Percentiles rank a stretch among this genome's conserved stretches.
phyloP scores from a whole-genome alignment of 2,888 invertebrate species.

The Melangyna quadrimaculata region DNA sequence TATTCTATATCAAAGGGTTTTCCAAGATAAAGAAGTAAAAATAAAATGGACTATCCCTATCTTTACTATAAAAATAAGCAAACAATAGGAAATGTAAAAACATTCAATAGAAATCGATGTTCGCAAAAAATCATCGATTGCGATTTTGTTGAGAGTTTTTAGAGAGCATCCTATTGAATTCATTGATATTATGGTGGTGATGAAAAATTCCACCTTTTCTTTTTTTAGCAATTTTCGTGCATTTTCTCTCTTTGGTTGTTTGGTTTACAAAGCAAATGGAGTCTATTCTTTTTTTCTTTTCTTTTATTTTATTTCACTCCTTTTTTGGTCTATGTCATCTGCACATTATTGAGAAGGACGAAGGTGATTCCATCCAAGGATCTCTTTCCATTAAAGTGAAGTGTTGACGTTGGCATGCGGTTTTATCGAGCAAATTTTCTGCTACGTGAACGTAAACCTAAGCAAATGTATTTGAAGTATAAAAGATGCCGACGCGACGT shows the following conservation, averaged over 20 bases:
- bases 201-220: conserved; percentile 8
- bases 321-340: conserved; percentile 30
- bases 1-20: neutral
- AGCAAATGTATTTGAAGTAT: conserved; percentile 18
- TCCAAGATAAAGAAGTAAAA: neutral
- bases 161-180: conserved; percentile 23
- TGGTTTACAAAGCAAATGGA: conserved; percentile 39
- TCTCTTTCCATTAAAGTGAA: conserved; percentile 28
- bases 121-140: conserved; percentile 31
- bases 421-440: conserved; percentile 42
- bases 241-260: conserved; percentile 19
- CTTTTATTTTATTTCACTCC: neutral
- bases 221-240: neutral
- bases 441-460: conserved; percentile 2
- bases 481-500: neutral
- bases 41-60: neutral
- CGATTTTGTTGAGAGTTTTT: conserved; percentile 27
- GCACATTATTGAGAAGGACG: conserved; percentile 8
- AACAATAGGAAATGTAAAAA: neutral
- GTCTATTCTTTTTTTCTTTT: neutral
- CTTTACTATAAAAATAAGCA: neutral
- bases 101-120: conserved; percentile 48
- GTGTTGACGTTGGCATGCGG: conserved; percentile 49
- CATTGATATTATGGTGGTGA: conserved; percentile 21
- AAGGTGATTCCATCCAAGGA: conserved; percentile 32